Percentiles rank a stretch among this genome's conserved stretches.
Conservation (phyloP, 2,888 invertebrate genomes). For the Linnaemya tessellans region DNA sequence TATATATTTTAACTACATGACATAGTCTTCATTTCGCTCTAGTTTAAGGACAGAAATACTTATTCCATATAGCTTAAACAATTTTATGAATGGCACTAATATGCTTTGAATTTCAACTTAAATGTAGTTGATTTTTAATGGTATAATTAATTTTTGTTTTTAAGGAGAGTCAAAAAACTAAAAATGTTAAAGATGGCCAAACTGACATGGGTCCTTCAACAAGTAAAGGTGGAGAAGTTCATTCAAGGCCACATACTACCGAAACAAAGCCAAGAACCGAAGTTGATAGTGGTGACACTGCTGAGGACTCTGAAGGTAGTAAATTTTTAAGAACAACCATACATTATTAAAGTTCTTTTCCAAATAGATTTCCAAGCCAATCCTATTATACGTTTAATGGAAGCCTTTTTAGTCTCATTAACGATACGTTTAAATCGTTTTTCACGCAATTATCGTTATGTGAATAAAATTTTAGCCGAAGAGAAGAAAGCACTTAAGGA, state of each 20-base stretch:
- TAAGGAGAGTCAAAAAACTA: constrained; percentile 64
- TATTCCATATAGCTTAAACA: background rate
- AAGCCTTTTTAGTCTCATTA: constrained; percentile 87
- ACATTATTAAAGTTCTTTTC: background rate
- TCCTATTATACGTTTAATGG: constrained; percentile 80
- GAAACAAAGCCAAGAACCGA: constrained; percentile 78
- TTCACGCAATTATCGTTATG: constrained; percentile 97
- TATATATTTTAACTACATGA: background rate
- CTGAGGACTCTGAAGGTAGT: constrained; percentile 78
- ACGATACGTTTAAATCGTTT: constrained; percentile 92
- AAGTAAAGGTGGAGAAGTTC: constrained; percentile 73
- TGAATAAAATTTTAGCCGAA: constrained; percentile 92
- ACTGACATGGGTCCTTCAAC: constrained; percentile 73
- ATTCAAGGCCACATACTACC: constrained; percentile 74
- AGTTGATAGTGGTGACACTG: constrained; percentile 79
- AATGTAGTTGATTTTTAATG: background rate
- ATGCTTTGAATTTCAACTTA: background rate
- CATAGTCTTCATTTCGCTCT: background rate
- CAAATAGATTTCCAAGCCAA: constrained; percentile 78
- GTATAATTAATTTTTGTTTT: constrained; percentile 43
- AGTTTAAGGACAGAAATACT: background rate
- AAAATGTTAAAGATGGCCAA: constrained; percentile 56
- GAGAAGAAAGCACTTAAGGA: constrained; percentile 96
- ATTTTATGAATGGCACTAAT: constrained; percentile 31
- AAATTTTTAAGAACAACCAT: background rate